Base-by-base conservation (phyloP, 2,888 invertebrate species). In the Miltochrista miniata region DNA sequence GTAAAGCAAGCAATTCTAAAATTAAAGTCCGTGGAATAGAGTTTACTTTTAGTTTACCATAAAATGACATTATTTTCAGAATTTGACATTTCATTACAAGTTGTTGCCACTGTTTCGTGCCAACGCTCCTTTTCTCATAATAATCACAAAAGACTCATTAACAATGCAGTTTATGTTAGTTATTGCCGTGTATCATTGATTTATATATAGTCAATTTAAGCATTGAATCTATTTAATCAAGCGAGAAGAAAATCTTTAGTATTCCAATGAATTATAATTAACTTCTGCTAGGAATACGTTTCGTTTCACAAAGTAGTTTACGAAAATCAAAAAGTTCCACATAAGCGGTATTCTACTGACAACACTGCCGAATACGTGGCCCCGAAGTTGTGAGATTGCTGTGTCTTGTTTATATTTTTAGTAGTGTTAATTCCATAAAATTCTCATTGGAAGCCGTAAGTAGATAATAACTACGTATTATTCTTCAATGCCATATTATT, bases 281-380 rank as follows among this genome's bases (percentile, higher is more conserved):
- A 9, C 15, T 5, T 33, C 1, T 18, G 15, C 9, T 14, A 1
- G 1, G 3, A 40, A 10, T 37, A n/a, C 80, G 76, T 74, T 88
- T 61, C 82, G 9, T 74, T 73, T 7, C n/a, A 81, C 72, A 75
- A 54, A 61, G 18, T 10, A 1, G 1, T 7, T n/a, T 15, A 1
- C 55, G 54, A 63, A 68, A 56, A 76, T 78, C 77, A 71, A 88
- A 86, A 92, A 92, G 86, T 90, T 92, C 92, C 92, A 92, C 92
- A 92, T 92, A 88, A 79, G 85, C 89, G 81, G 68, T 73, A 68
- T 71, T 54, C 58, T 54, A 56, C 79, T 90, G 90, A 85, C 90
- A 90, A 88, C 88, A 86, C 87, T 68, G 80, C 74, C 76, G 82
- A 83, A 91, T 91, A 91, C 91, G 91, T 91, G 91, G 92, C 91